These are phyloP conservation scores for Acrocephalus scirpaceus DNA, from an alignment of 2,797 vertebrate species.

Conservation along the genomic window DNA sequence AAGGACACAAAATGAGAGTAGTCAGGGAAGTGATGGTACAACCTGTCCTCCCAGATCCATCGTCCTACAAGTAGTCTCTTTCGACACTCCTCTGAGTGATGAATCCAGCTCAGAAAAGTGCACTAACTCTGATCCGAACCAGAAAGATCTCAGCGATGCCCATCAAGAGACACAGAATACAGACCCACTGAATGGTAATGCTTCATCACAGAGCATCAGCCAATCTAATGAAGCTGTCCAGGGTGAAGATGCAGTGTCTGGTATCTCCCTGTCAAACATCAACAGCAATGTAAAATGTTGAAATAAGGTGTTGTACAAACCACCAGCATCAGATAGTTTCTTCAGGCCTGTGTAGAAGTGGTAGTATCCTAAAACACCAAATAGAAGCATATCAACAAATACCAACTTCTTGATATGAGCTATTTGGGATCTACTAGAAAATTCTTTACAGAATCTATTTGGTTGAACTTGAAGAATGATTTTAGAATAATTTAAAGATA, in stretches of 20 bases:
- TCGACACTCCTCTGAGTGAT: conserved; percentile 33
- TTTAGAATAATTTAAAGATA: not conserved
- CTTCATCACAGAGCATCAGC: conserved; percentile 12
- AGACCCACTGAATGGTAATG: conserved; percentile 37
- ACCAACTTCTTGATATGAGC: not conserved
- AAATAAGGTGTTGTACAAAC: not conserved
- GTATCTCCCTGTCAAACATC: conserved; percentile 4
- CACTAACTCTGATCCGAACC: conserved; percentile 33
- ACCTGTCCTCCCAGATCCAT: conserved; percentile 31
- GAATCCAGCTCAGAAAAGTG: conserved; percentile 32
- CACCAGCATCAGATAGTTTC: not conserved
- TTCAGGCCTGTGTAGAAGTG: not conserved
- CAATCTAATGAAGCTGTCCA: not conserved
- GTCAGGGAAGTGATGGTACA: conserved; percentile 46
- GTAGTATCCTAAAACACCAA: not conserved
- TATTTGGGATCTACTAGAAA: not conserved
- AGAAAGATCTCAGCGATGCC: conserved; percentile 8
- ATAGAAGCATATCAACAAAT: not conserved
- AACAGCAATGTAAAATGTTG: not conserved
- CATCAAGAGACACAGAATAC: conserved; percentile 42
- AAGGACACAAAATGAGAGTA: conserved; percentile 48
- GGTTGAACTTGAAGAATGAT: not conserved
- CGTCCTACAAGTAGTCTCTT: conserved; percentile 44
- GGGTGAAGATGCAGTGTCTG: not conserved
- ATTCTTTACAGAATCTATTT: not conserved